A percentile compares a stretch with the other conserved stretches of the same genome.
phyloP scores from a whole-genome alignment of 2,113 vertebrate genomes.

The Solea senegalensis region DNA sequence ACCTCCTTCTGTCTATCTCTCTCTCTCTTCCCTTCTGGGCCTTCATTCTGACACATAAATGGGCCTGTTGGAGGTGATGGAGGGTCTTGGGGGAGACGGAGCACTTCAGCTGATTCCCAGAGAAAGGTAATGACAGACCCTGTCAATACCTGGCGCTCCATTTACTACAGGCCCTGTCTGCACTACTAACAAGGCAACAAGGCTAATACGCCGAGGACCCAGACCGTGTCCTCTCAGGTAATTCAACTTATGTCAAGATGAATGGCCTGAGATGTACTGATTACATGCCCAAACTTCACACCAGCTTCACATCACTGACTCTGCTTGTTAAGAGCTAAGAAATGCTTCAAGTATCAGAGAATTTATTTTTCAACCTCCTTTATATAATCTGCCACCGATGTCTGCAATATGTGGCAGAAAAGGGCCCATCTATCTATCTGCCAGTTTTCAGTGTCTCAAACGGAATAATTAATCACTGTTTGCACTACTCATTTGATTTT shows the following conservation, averaged over 20 bases:
- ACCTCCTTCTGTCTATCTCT: neutral
- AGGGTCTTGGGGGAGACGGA: slow-evolving; percentile 60
- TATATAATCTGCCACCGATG: neutral
- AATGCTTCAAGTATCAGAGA: slow-evolving; percentile 12
- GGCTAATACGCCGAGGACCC: slow-evolving; percentile 50
- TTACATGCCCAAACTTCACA: slow-evolving; percentile 54
- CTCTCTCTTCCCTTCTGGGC: slow-evolving; percentile 29
- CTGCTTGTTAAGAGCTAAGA: slow-evolving; percentile 41
- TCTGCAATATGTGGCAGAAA: neutral
- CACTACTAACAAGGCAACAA: slow-evolving; percentile 68
- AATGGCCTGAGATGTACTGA: slow-evolving; percentile 61
- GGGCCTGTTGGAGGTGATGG: slow-evolving; percentile 68
- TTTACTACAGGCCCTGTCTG: slow-evolving; percentile 61
- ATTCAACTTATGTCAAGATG: slow-evolving; percentile 67
- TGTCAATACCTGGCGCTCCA: slow-evolving; percentile 70
- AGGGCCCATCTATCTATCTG: neutral
- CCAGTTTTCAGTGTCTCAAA: slow-evolving; percentile 4
- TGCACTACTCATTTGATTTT: slow-evolving; percentile 4
- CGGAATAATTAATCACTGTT: slow-evolving; percentile 10
- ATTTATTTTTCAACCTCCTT: slow-evolving; percentile 4
- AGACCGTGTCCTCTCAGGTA: slow-evolving; percentile 60
- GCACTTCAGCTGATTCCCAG: slow-evolving; percentile 70
- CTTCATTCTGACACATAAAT: slow-evolving; percentile 64
- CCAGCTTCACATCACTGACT: slow-evolving; percentile 18
- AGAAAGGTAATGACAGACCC: slow-evolving; percentile 77